Evolutionary conservation across 1,140 invertebrate genomes (phyloP).

Genomic region (Hylaeus anthracinus): DNA sequence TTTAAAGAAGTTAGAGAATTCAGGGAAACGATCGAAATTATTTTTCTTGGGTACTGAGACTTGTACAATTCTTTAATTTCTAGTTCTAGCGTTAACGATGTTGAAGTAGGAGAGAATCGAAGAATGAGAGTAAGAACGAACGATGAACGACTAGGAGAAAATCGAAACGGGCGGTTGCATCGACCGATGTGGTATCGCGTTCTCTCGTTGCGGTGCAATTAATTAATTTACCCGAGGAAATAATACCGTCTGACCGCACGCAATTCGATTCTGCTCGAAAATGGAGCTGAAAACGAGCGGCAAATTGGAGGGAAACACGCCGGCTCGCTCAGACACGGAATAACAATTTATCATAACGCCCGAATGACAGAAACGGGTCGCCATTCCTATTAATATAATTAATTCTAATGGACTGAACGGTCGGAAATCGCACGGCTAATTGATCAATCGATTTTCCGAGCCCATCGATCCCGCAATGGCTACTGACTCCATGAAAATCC

Average conservation of each 20-base stretch:
- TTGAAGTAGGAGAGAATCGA: background rate
- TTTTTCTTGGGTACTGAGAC: too few species aligned
- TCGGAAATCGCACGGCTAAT: constrained; percentile 39
- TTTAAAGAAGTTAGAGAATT: too few species aligned
- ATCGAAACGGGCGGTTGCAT: constrained; percentile 32
- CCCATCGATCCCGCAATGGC: background rate
- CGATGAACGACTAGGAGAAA: background rate
- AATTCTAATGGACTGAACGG: constrained; percentile 56
- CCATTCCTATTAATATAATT: constrained; percentile 56
- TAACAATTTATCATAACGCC: constrained; percentile 55
- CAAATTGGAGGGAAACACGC: constrained; percentile 40
- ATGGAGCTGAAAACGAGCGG: constrained; percentile 43
- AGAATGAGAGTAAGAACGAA: too few species aligned
- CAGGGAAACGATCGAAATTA: too few species aligned
- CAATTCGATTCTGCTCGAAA: constrained; percentile 39
- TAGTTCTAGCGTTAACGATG: too few species aligned
- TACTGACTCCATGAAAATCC: background rate
- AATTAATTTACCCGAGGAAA: constrained; percentile 61
- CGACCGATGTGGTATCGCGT: constrained; percentile 11
- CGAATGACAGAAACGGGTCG: constrained; percentile 46
- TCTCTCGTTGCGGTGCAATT: constrained; percentile 42
- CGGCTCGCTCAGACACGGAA: constrained; percentile 8
- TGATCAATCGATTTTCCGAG: constrained; percentile 46
- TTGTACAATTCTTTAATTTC: too few species aligned
- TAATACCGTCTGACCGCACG: constrained; percentile 49